Evolutionary conservation across 2,888 invertebrate genomes (phyloP), one percentile per base, ranked within the genome.

Genomic region (Philaethria dido): DNA sequence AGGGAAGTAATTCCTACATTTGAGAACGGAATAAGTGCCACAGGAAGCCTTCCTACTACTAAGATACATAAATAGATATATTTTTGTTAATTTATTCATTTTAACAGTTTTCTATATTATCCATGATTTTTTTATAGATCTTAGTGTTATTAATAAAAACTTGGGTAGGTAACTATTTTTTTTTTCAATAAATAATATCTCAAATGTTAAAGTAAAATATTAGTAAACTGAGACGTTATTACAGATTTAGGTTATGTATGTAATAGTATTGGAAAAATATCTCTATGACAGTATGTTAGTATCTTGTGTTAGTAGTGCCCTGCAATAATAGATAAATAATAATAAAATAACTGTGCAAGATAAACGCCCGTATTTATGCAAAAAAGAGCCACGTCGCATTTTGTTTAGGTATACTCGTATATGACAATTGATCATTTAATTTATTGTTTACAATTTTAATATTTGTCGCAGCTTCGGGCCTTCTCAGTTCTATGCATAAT

Each of bases 1-100:
- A 84, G 92, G 90, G 89, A 89, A 91, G 89, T 87, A 89, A 90
- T 92, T 92, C 91, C 86, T 88, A 88, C 89, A 90, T 92, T 90
- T 90, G 89, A 88, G 86, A 88, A 88, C 91, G 91, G 91, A 92
- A 89, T 89, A 81, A 78, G 87, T 82, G 80, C 83, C 80, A 84
- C 88, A 90, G 89, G 88, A 90, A 92, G 85, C 87, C 88, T 91
- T 89, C 90, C 92, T 85, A 88, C 89, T 87, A 87, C 87, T 86
- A 79, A 82, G 82, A 80, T 84, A 85, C 87, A 83, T 70, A 80
- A 78, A 80, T 78, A 77, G 77, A 77, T 64, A 48, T 66, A n/a
- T 39, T 48, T 59, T 36, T 48, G 18, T 16, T 42, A 42, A 8
- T 14, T 50, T 50, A n/a, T n/a, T n/a, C n/a, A n/a, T n/a, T n/a